Evolutionary conservation across 2,113 vertebrate species (phyloP).

Genomic region (Macquaria ambigua): DNA sequence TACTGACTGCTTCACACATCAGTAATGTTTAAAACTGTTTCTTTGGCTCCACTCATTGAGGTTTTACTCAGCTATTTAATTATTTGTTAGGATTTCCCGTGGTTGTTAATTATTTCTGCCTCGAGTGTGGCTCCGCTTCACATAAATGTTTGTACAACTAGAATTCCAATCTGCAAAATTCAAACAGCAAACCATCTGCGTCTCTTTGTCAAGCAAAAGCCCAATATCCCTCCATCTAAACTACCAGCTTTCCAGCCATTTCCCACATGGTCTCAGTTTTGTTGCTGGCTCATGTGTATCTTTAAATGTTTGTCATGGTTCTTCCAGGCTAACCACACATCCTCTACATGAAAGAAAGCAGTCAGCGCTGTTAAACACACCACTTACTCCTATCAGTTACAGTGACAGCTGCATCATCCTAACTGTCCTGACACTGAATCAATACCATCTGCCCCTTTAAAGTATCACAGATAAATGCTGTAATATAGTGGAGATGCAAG

Average conservation of each 20-base stretch:
- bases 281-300: not conserved
- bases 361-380: not conserved
- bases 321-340: not conserved
- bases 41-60: not conserved
- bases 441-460: not conserved
- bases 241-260: not conserved
- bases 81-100: not conserved
- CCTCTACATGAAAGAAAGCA: not conserved
- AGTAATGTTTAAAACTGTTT: not conserved
- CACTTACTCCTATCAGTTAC: not conserved
- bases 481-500: not conserved
- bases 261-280: not conserved
- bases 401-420: not conserved
- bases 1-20: not conserved
- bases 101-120: conserved; percentile 11
- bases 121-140: not conserved
- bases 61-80: not conserved
- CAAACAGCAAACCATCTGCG: not conserved
- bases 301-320: not conserved
- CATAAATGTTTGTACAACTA: not conserved
- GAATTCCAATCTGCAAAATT: not conserved
- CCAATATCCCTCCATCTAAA: not conserved
- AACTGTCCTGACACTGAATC: too few species aligned
- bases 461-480: not conserved
- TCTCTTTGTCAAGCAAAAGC: not conserved